phyloP scores from a whole-genome alignment of 2,888 invertebrate species.

The Oxyscelio sp. region DNA sequence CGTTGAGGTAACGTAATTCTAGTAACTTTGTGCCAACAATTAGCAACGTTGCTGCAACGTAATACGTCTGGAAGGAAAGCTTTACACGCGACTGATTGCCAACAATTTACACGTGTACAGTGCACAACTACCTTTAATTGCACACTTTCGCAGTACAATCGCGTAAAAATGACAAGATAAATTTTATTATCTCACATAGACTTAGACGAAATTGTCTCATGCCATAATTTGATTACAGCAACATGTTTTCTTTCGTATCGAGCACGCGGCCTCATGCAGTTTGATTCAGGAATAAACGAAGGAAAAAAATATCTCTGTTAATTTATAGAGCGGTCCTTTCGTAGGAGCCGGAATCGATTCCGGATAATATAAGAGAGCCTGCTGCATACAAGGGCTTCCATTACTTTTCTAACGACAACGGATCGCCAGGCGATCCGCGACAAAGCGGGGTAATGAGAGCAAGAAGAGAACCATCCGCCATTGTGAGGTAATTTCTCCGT shows the following conservation, averaged over 20 bases:
- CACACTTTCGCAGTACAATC: not conserved
- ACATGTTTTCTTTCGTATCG: conserved; percentile 63
- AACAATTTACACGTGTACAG: too few species aligned
- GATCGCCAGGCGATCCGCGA: conserved; percentile 84
- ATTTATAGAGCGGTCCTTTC: conserved; percentile 81
- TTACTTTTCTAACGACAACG: conserved; percentile 88
- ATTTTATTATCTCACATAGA: not conserved
- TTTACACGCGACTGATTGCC: too few species aligned
- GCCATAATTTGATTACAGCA: conserved; percentile 46
- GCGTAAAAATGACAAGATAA: not conserved
- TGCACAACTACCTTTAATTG: too few species aligned
- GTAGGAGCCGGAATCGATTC: conserved; percentile 78
- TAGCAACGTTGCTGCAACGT: too few species aligned
- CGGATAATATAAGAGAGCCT: conserved; percentile 86
- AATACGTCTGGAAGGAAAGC: too few species aligned
- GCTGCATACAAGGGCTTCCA: conserved; percentile 84
- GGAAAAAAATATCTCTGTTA: conserved; percentile 85
- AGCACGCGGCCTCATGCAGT: conserved; percentile 76
- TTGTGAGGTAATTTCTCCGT: conserved; percentile 88
- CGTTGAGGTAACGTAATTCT: too few species aligned
- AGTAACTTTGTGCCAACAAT: too few species aligned
- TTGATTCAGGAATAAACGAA: conserved; percentile 81
- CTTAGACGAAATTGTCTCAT: conserved; percentile 35
- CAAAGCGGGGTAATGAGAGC: conserved; percentile 88
- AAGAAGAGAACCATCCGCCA: conserved; percentile 88